These are phyloP conservation scores for Oreotragus oreotragus DNA, from an alignment of 2,113 vertebrate species.

Conservation along the genomic window DNA sequence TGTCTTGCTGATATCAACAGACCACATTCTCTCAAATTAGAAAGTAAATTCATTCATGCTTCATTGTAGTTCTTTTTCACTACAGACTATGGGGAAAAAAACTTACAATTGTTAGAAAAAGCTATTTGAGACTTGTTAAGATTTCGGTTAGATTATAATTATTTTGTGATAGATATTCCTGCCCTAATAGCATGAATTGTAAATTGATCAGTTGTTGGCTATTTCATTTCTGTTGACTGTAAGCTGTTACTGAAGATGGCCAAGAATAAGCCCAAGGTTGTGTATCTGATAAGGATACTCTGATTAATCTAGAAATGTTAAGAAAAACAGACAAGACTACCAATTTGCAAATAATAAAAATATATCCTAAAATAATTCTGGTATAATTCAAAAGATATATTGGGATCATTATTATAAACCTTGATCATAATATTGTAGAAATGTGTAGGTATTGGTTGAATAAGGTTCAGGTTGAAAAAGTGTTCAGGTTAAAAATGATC, in stretches of 20 bases:
- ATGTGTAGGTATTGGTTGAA: not conserved
- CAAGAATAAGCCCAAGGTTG: not conserved
- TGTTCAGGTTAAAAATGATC: not conserved
- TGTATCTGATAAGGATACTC: not conserved
- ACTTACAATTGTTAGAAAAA: not conserved
- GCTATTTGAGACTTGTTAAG: not conserved
- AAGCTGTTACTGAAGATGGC: not conserved
- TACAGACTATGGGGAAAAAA: not conserved
- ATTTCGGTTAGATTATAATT: not conserved
- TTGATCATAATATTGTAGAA: not conserved
- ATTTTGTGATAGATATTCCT: not conserved
- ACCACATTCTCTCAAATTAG: not conserved
- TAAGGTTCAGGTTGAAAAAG: not conserved
- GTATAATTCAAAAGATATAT: not conserved
- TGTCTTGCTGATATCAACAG: not conserved
- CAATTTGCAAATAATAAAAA: constrained; percentile 21
- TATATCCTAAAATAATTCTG: not conserved
- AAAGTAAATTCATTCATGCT: not conserved
- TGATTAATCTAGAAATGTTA: not conserved
- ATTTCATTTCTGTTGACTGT: not conserved
- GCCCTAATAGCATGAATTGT: not conserved
- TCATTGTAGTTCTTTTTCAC: not conserved
- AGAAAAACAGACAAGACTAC: not conserved
- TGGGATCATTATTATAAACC: not conserved
- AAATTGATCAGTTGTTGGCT: not conserved